phyloP scores from a whole-genome alignment of 2,113 vertebrate species.

The Tupaia chinensis region DNA sequence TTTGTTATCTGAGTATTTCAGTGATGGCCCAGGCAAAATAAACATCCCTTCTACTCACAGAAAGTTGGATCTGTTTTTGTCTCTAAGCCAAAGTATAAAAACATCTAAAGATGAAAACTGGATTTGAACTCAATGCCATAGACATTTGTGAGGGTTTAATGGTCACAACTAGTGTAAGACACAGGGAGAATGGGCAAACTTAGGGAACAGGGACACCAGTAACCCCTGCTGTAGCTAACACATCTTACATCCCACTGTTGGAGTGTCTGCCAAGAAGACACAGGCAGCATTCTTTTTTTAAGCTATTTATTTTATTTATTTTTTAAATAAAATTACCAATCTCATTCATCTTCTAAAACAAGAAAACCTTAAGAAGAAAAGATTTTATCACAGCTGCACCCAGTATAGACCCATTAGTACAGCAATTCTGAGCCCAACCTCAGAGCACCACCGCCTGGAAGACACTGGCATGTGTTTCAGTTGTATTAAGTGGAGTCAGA shows the following conservation, averaged over 20 bases:
- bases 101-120: not conserved
- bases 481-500: not conserved
- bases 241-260: not conserved
- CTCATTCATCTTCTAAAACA: not conserved
- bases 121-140: not conserved
- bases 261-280: not conserved
- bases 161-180: not conserved
- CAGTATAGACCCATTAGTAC: not conserved
- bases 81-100: conserved; percentile 10
- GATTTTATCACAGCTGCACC: not conserved
- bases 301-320: conserved; percentile 54
- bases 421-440: not conserved
- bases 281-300: not conserved
- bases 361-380: not conserved
- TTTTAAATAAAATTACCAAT: conserved; percentile 48
- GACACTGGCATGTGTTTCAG: not conserved
- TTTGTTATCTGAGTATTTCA: not conserved
- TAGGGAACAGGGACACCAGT: not conserved
- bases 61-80: not conserved
- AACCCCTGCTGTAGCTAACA: not conserved
- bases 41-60: not conserved
- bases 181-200: not conserved
- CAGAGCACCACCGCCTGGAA: not conserved
- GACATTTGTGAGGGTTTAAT: not conserved
- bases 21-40: not conserved